These are phyloP conservation scores for Microplitis deprimator DNA, from an alignment of 2,888 invertebrate genomes.

Conservation along the genomic window DNA sequence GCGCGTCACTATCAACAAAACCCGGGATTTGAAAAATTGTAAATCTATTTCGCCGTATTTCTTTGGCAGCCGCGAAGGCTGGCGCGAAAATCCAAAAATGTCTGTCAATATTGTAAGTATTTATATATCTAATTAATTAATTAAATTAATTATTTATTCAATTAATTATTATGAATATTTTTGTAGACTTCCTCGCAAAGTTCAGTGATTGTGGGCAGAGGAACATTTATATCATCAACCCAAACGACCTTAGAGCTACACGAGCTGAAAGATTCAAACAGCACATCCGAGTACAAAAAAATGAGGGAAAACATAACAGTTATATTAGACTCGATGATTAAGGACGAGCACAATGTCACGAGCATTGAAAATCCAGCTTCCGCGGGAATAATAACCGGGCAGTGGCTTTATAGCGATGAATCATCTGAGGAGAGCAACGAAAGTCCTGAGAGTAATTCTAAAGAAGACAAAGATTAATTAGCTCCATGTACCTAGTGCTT, in stretches of 20 bases:
- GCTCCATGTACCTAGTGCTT: neutral
- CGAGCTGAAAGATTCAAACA: neutral
- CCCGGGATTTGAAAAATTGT: conserved; percentile 34
- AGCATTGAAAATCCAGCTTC: conserved; percentile 36
- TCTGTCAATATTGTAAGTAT: conserved; percentile 27
- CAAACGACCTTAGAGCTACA: conserved; percentile 21
- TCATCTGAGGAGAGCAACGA: conserved; percentile 26
- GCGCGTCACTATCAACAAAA: conserved; percentile 17
- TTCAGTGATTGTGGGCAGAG: conserved; percentile 26
- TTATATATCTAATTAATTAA: neutral
- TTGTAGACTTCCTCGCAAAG: conserved; percentile 39
- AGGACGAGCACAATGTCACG: conserved; percentile 34
- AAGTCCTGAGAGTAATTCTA: neutral
- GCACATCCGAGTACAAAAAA: neutral
- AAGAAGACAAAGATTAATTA: neutral
- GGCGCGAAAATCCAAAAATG: conserved; percentile 24
- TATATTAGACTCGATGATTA: conserved; percentile 39
- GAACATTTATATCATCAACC: conserved; percentile 32
- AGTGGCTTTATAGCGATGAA: conserved; percentile 35
- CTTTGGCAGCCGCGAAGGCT: conserved; percentile 31
- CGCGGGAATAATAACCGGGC: conserved; percentile 38
- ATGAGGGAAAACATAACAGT: conserved; percentile 40
- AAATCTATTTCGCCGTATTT: conserved; percentile 35
- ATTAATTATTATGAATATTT: neutral
- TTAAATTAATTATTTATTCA: conserved; percentile 8